These are phyloP conservation scores for Drosophila watanabei DNA, from an alignment of 1,140 invertebrate species.

Conservation along the genomic window DNA sequence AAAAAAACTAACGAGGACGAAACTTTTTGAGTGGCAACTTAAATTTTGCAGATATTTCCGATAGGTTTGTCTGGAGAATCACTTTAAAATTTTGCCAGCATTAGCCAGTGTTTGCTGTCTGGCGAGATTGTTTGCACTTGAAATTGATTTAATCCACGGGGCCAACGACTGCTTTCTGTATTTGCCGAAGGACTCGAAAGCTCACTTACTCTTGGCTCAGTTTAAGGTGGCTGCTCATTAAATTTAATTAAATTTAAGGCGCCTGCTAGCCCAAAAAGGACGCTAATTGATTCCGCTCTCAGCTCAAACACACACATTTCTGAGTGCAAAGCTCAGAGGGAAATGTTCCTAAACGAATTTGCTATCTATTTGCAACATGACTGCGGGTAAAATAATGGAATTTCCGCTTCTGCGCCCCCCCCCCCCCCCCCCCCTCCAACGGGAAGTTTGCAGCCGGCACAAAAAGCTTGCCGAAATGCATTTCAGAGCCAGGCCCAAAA, in stretches of 20 bases:
- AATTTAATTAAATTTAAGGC: constrained; percentile 16
- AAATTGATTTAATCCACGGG: constrained; percentile 15
- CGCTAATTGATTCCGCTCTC: constrained; percentile 33
- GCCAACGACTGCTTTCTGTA: not conserved
- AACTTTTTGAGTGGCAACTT: constrained; percentile 32
- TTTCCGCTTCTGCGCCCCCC: not conserved
- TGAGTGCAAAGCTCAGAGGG: constrained; percentile 25
- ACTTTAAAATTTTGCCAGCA: constrained; percentile 9
- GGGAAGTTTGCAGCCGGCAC: constrained; percentile 28
- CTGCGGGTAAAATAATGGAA: constrained; percentile 50
- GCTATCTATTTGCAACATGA: constrained; percentile 50
- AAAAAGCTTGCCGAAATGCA: constrained; percentile 46
- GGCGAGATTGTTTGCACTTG: not conserved
- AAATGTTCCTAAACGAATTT: constrained; percentile 40
- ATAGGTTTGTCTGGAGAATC: constrained; percentile 4
- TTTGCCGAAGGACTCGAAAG: not conserved
- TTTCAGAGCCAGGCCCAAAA: constrained; percentile 40
- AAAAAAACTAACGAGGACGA: not conserved
- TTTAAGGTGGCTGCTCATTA: constrained; percentile 21
- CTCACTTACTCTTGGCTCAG: not conserved
- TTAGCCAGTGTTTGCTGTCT: constrained; percentile 29
- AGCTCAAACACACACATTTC: constrained; percentile 9
- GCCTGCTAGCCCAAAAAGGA: not conserved
- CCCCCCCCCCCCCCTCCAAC: no score
- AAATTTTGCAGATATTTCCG: constrained; percentile 27